Evolutionary conservation across 2,888 invertebrate genomes (phyloP).

Genomic region (Ophion ellenae): DNA sequence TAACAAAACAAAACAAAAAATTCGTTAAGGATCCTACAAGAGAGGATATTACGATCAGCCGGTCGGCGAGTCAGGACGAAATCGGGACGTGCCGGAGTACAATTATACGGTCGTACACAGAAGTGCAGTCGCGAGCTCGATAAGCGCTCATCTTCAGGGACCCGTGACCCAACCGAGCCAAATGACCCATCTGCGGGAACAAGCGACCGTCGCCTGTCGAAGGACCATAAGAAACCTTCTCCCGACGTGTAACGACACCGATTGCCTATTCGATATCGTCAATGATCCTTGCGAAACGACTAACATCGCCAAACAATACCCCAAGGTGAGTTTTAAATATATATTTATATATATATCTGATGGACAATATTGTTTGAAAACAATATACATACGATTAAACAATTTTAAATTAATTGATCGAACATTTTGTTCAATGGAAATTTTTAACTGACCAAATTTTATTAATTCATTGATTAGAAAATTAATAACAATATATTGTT

Average conservation of each 20-base stretch:
- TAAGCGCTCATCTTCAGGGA: constrained; percentile 77
- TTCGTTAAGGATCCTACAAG: constrained; percentile 63
- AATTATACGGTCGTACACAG: constrained; percentile 74
- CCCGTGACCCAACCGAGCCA: constrained; percentile 80
- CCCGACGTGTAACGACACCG: constrained; percentile 82
- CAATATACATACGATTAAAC: not conserved
- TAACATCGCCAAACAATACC: constrained; percentile 85
- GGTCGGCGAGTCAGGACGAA: constrained; percentile 79
- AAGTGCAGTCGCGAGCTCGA: constrained; percentile 78
- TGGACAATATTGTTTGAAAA: not conserved
- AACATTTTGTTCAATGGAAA: not conserved
- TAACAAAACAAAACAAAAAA: constrained; percentile 6
- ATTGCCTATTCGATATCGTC: constrained; percentile 91
- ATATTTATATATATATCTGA: not conserved
- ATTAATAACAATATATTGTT: not conserved
- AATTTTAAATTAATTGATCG: not conserved
- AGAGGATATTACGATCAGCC: constrained; percentile 79
- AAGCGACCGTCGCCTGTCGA: constrained; percentile 77
- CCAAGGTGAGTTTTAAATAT: constrained; percentile 71
- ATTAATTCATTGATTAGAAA: not conserved
- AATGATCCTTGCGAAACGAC: constrained; percentile 92
- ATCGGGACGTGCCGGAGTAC: constrained; percentile 73
- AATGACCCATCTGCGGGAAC: constrained; percentile 75
- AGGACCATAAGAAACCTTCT: constrained; percentile 68
- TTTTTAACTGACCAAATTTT: not conserved